These are phyloP conservation scores for Maconellicoccus hirsutus DNA, from an alignment of 1,140 invertebrate species.

Conservation along the genomic window DNA sequence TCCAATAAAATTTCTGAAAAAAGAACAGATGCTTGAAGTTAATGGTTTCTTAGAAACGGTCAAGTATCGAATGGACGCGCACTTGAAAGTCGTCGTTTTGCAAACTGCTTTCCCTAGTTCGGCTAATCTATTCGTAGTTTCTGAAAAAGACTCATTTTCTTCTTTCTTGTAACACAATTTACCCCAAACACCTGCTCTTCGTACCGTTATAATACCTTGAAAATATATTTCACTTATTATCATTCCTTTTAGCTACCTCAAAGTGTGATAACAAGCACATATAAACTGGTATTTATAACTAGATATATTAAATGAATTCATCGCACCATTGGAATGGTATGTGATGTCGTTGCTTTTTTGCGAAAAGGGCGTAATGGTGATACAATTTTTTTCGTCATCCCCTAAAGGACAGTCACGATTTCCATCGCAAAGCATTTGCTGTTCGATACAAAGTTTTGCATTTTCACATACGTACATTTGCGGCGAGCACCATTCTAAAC, in stretches of 20 bases:
- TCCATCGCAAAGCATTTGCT: slow-evolving; percentile 57
- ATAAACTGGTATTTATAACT: no score
- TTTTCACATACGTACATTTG: slow-evolving; percentile 63
- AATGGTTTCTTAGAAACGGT: not conserved
- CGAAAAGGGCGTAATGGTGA: slow-evolving; percentile 36
- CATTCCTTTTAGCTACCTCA: not conserved
- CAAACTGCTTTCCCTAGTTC: slow-evolving; percentile 62
- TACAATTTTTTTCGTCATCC: slow-evolving; percentile 69
- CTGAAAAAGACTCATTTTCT: slow-evolving; percentile 32
- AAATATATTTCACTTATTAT: slow-evolving; percentile 18
- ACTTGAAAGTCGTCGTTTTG: slow-evolving; percentile 64
- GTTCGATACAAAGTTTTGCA: slow-evolving; percentile 53
- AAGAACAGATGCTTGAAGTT: not conserved
- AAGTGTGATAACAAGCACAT: no score
- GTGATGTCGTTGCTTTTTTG: slow-evolving; percentile 40
- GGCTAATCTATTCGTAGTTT: slow-evolving; percentile 43
- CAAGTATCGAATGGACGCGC: not conserved
- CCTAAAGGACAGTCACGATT: slow-evolving; percentile 60
- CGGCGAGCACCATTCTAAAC: slow-evolving; percentile 57
- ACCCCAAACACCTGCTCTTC: slow-evolving; percentile 65
- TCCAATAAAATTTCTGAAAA: slow-evolving; percentile 9
- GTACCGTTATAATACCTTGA: slow-evolving; percentile 52
- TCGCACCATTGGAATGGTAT: slow-evolving; percentile 49
- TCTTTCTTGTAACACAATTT: slow-evolving; percentile 57
- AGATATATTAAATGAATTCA: no score